These are phyloP conservation scores for Hippocampus abdominalis DNA, from an alignment of 2,113 vertebrate species.

Conservation along the genomic window DNA sequence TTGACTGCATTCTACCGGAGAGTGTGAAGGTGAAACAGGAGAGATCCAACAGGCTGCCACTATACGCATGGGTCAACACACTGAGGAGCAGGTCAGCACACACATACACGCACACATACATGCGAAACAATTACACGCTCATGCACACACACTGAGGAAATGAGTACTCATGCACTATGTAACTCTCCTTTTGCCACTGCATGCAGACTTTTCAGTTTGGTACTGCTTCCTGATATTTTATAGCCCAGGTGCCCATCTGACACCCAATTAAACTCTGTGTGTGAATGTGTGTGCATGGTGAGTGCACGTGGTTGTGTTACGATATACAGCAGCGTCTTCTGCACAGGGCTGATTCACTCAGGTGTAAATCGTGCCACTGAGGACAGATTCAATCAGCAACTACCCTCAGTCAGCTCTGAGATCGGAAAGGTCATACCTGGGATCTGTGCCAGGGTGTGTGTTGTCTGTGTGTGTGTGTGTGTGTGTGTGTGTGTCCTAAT, in stretches of 20 bases:
- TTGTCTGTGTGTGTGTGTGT: conserved; percentile 1
- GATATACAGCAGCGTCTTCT: conserved; percentile 10
- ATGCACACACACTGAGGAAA: conserved; percentile 8
- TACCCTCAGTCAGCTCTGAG: conserved; percentile 46
- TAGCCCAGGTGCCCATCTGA: conserved; percentile 56
- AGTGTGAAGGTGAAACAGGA: conserved; percentile 74
- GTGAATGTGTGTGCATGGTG: conserved; percentile 28
- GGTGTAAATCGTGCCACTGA: conserved; percentile 67
- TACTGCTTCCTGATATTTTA: conserved; percentile 59
- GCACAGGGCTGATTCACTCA: conserved; percentile 61
- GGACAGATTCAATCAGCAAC: conserved; percentile 74
- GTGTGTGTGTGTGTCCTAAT: conserved; percentile 16
- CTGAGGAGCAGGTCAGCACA: conserved; percentile 77
- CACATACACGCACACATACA: conserved; percentile 10
- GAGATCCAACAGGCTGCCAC: conserved; percentile 74
- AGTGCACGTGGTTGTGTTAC: conserved; percentile 15
- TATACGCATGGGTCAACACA: conserved; percentile 85
- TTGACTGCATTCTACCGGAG: conserved; percentile 81
- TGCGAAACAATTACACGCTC: background rate
- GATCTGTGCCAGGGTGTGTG: background rate
- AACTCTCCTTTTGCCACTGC: conserved; percentile 12
- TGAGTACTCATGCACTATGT: background rate
- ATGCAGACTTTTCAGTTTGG: conserved; percentile 33
- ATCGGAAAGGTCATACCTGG: conserved; percentile 64
- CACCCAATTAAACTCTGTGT: conserved; percentile 64